These are phyloP conservation scores for Maconellicoccus hirsutus DNA, from an alignment of 1,140 invertebrate genomes.

Conservation along the genomic window DNA sequence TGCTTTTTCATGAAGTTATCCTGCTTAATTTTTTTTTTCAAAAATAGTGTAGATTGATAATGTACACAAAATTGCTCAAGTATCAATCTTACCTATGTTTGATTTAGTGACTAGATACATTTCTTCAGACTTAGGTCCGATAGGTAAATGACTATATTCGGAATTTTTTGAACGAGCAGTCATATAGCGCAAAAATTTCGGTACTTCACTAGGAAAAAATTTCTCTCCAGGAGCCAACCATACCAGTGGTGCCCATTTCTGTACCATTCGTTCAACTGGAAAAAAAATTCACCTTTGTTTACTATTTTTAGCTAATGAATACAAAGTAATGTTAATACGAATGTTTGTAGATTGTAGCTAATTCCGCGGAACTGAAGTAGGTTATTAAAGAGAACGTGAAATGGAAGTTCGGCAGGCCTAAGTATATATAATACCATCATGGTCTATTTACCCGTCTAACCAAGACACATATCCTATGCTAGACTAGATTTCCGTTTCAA, in stretches of 20 bases:
- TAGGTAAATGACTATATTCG: slow-evolving; percentile 26
- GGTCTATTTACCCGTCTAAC: background rate
- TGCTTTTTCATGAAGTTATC: too few relatives aligned
- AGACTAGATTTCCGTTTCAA: background rate
- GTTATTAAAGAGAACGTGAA: background rate
- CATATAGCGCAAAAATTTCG: slow-evolving; percentile 47
- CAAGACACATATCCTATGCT: background rate
- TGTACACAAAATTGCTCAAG: too few relatives aligned
- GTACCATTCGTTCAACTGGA: slow-evolving; percentile 26
- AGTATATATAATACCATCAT: slow-evolving; percentile 1
- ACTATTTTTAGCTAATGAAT: too few relatives aligned
- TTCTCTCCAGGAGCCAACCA: slow-evolving; percentile 50
- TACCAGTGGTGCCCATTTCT: slow-evolving; percentile 48
- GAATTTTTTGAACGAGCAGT: slow-evolving; percentile 21
- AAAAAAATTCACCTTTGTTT: too few relatives aligned
- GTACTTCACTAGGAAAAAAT: slow-evolving; percentile 46
- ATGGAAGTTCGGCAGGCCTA: too few relatives aligned
- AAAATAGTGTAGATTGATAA: too few relatives aligned
- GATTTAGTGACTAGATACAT: slow-evolving; percentile 43
- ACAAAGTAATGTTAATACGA: background rate
- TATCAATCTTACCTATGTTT: slow-evolving; percentile 38
- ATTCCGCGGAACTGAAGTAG: background rate
- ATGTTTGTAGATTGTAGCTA: background rate
- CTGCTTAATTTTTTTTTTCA: too few relatives aligned
- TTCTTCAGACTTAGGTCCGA: slow-evolving; percentile 35